Evolutionary conservation across 2,797 vertebrate species (phyloP).

Genomic region (Peromyscus attwateri): DNA sequence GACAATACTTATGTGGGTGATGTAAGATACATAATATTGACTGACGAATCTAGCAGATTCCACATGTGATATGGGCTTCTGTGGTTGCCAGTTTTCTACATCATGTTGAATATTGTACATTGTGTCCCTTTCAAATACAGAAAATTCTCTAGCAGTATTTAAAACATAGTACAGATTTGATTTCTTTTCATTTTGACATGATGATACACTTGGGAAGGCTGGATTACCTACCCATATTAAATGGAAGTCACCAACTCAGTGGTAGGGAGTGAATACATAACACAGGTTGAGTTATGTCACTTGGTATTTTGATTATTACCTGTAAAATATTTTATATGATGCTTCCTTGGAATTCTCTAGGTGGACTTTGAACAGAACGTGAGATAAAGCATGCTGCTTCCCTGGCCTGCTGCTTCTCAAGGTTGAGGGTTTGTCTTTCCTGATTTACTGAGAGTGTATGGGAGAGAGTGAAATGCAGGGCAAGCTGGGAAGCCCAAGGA

Average conservation of each 20-base stretch:
- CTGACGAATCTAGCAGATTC: neutral
- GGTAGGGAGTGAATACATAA: neutral
- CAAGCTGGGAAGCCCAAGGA: neutral
- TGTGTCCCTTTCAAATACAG: neutral
- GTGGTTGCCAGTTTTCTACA: neutral
- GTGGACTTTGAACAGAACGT: neutral
- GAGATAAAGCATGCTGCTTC: neutral
- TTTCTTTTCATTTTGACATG: slow-evolving; percentile 62
- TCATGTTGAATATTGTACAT: neutral
- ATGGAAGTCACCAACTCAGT: neutral
- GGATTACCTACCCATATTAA: slow-evolving; percentile 46
- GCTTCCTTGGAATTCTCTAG: slow-evolving; percentile 18
- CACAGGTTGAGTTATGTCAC: neutral
- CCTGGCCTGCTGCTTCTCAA: neutral
- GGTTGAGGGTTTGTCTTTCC: neutral
- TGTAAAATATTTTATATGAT: slow-evolving; percentile 31
- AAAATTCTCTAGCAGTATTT: neutral
- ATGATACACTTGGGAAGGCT: neutral
- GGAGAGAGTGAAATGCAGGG: neutral
- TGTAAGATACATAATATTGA: neutral
- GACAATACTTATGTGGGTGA: neutral
- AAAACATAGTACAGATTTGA: neutral
- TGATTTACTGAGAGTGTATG: neutral
- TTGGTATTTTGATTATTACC: slow-evolving; percentile 50
- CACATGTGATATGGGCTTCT: neutral